Evolutionary conservation across 2,113 vertebrate species (phyloP).

Genomic region (Eudyptes chrysolophus): DNA sequence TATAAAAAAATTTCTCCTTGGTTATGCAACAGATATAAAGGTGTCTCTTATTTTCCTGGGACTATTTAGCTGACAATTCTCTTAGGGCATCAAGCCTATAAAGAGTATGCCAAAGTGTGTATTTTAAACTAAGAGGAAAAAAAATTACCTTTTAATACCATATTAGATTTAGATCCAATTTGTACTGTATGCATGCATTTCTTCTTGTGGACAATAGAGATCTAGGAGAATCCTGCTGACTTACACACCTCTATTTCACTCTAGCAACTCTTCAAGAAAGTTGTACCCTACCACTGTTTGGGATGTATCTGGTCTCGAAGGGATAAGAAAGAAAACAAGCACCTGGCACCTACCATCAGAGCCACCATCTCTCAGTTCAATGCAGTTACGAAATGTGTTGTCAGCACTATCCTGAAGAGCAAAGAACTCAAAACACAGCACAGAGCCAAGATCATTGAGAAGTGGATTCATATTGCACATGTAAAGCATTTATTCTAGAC

Average conservation of each 20-base stretch:
- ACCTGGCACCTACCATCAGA: constrained; percentile 85
- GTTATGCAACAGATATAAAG: background rate
- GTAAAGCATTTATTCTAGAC: constrained; percentile 61
- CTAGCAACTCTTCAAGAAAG: constrained; percentile 91
- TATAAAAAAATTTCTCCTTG: background rate
- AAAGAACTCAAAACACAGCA: constrained; percentile 84
- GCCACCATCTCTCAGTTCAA: constrained; percentile 97
- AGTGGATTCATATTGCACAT: constrained; percentile 93
- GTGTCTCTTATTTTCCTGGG: background rate
- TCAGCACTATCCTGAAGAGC: constrained; percentile 85
- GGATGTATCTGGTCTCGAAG: constrained; percentile 93
- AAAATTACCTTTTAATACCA: background rate
- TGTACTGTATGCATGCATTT: background rate
- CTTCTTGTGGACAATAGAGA: background rate
- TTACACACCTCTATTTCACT: constrained; percentile 12
- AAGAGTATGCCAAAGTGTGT: background rate
- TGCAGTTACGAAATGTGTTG: constrained; percentile 87
- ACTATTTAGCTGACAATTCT: background rate
- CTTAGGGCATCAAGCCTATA: background rate
- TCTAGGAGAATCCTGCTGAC: background rate
- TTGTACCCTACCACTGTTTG: constrained; percentile 93
- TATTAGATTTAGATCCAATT: background rate
- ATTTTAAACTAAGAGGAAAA: background rate
- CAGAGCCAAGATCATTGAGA: constrained; percentile 89
- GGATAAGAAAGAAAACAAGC: constrained; percentile 90